phyloP scores from a whole-genome alignment of 2,797 vertebrate genomes.

The Molossus alvarezi region DNA sequence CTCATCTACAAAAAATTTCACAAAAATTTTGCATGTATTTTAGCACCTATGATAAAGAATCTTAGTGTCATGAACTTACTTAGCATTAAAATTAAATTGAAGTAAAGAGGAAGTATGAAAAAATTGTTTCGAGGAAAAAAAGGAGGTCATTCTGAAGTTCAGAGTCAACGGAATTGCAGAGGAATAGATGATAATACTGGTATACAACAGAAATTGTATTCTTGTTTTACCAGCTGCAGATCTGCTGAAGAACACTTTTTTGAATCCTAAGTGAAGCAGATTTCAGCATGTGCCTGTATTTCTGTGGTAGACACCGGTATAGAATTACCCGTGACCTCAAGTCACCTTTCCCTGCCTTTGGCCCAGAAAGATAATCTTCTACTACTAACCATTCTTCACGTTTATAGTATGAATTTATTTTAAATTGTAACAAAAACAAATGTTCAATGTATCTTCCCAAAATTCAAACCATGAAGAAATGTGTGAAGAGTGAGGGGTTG shows the following conservation, averaged over 20 bases:
- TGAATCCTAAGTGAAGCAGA: background rate
- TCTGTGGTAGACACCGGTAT: background rate
- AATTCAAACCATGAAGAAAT: constrained; percentile 51
- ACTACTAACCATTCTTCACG: background rate
- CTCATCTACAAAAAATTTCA: constrained; percentile 49
- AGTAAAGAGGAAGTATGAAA: constrained; percentile 26
- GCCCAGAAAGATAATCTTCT: background rate
- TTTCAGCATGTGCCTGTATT: constrained; percentile 22
- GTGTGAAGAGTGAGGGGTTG: background rate
- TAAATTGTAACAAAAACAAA: background rate
- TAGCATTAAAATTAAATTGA: constrained; percentile 72
- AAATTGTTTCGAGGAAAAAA: constrained; percentile 51
- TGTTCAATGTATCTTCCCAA: background rate
- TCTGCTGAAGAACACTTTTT: background rate
- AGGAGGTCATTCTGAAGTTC: constrained; percentile 36
- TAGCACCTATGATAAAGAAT: constrained; percentile 44
- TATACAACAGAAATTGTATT: background rate
- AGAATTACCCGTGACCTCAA: background rate
- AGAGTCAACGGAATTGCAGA: constrained; percentile 17
- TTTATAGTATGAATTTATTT: constrained; percentile 55
- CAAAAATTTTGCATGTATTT: constrained; percentile 35
- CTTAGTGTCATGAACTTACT: constrained; percentile 35
- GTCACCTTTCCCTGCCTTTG: background rate
- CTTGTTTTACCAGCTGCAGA: background rate
- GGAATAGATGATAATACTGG: background rate